phyloP scores from a whole-genome alignment of 2,888 invertebrate genomes.

The Ferrisia virgata region DNA sequence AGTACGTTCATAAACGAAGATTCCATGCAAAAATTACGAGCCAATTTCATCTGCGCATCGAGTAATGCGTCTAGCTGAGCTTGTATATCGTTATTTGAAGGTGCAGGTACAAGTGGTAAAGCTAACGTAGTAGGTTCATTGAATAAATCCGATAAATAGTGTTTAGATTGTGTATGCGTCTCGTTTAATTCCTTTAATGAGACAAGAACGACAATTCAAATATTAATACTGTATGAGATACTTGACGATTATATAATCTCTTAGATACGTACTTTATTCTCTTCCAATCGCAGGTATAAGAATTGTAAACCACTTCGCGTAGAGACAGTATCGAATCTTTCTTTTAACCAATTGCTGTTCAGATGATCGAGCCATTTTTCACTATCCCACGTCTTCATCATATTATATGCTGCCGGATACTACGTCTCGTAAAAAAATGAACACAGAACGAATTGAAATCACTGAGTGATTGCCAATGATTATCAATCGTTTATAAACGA shows the following conservation, averaged over 20 bases:
- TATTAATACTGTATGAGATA: not conserved
- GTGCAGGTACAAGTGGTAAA: constrained; percentile 16
- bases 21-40: constrained; percentile 58
- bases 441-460: not conserved
- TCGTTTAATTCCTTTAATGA: constrained; percentile 21
- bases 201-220: not conserved
- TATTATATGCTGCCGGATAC: not conserved
- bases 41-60: constrained; percentile 58
- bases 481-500: constrained; percentile 8
- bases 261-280: constrained; percentile 59
- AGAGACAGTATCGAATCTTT: constrained; percentile 57
- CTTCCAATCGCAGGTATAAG: constrained; percentile 58
- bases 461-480: not conserved
- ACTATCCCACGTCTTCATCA: constrained; percentile 46
- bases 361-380: constrained; percentile 60
- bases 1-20: constrained; percentile 60
- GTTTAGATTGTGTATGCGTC: constrained; percentile 11
- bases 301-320: constrained; percentile 57
- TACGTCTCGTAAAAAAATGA: not conserved
- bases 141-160: constrained; percentile 39
- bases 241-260: constrained; percentile 49
- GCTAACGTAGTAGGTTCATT: constrained; percentile 15
- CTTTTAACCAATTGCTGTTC: constrained; percentile 61
- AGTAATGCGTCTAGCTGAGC: constrained; percentile 58
- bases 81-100: constrained; percentile 55